These are phyloP conservation scores for Drosophila chauvacae DNA, from an alignment of 1,140 invertebrate species.

Conservation along the genomic window DNA sequence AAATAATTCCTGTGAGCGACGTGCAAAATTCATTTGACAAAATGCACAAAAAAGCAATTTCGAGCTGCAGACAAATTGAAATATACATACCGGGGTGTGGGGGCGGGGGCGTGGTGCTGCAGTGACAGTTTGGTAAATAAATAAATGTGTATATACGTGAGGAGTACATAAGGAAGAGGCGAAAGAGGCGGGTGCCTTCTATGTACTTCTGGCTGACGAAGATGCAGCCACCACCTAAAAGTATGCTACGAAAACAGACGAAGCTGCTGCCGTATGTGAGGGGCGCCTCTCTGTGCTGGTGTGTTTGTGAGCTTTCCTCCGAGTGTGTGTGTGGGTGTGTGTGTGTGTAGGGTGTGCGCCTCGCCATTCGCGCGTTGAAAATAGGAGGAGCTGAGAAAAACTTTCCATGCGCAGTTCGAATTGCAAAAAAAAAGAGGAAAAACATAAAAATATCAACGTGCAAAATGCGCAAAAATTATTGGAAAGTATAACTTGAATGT, in stretches of 20 bases:
- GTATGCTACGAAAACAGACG: conserved; percentile 81
- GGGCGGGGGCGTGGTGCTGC: conserved; percentile 51
- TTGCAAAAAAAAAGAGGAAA: conserved; percentile 20
- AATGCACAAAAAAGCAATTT: conserved; percentile 83
- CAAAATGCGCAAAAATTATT: conserved; percentile 36
- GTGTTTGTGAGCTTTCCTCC: conserved; percentile 44
- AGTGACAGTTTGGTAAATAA: conserved; percentile 80
- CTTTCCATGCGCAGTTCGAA: conserved; percentile 76
- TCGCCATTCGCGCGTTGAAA: conserved; percentile 77
- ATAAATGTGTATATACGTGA: conserved; percentile 29
- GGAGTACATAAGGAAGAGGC: conserved; percentile 45
- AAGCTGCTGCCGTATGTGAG: conserved; percentile 71
- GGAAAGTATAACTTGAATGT: conserved; percentile 4
- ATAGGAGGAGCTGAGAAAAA: conserved; percentile 80
- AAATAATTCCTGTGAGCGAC: conserved; percentile 81
- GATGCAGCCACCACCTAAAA: conserved; percentile 81
- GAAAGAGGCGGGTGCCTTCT: conserved; percentile 11
- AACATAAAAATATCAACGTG: conserved; percentile 18
- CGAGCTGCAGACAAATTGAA: conserved; percentile 81
- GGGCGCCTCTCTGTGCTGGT: conserved; percentile 52
- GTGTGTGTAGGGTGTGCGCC: conserved; percentile 62
- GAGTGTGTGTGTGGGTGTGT: background rate
- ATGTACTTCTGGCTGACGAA: conserved; percentile 50
- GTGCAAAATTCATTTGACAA: conserved; percentile 83
- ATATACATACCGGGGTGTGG: conserved; percentile 42